Percentiles rank a stretch among this genome's conserved stretches.
Conservation (phyloP, 2,113 vertebrate genomes). For the Aix galericulata region DNA sequence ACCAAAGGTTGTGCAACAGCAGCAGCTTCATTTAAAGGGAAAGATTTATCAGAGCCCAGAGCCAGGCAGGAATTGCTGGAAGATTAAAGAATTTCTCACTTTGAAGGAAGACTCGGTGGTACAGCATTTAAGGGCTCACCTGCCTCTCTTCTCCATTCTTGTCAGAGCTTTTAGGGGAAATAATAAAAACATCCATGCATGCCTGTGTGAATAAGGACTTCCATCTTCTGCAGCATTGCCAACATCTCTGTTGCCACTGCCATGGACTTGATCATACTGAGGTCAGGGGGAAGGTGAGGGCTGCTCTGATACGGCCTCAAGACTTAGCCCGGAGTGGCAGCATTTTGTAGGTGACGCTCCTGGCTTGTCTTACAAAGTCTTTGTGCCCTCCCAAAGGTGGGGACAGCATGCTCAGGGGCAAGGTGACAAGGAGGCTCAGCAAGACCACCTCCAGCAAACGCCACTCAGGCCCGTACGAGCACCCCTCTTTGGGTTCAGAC, state of each 20-base stretch:
- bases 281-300: not conserved
- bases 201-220: not conserved
- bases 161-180: not conserved
- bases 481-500: not conserved
- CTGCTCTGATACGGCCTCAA: accelerated
- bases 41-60: not conserved
- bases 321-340: not conserved
- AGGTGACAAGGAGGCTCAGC: not conserved
- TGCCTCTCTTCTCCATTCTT: not conserved
- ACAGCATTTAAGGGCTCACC: not conserved
- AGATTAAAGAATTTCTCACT: not conserved
- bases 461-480: not conserved
- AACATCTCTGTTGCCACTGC: not conserved
- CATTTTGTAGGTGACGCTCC: not conserved
- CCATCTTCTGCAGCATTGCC: not conserved
- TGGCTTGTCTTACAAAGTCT: accelerated
- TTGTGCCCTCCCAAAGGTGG: not conserved
- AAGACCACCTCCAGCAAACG: not conserved
- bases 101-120: not conserved
- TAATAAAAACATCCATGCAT: not conserved
- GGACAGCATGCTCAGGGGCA: not conserved
- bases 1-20: constrained; percentile 51
- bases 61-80: not conserved
- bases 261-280: not conserved
- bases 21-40: constrained; percentile 45